Evolutionary conservation across 2,113 vertebrate species (phyloP).

Genomic region (Podarcis muralis): DNA sequence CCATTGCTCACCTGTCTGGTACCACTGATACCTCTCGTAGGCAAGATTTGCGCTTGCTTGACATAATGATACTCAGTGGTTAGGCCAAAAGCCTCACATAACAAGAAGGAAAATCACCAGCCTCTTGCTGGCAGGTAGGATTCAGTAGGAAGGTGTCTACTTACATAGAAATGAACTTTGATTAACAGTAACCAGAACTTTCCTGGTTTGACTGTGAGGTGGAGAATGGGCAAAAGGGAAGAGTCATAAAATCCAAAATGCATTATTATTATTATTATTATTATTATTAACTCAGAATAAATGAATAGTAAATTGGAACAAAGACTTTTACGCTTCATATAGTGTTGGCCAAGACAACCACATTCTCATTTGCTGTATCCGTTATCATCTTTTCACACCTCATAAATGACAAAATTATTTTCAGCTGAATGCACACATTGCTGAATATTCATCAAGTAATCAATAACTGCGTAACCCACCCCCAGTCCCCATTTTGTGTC

Average conservation of each 20-base stretch:
- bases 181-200: background rate
- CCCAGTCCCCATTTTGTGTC: background rate
- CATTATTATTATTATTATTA: too few species aligned
- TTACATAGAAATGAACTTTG: background rate
- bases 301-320: background rate
- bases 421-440: background rate
- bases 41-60: background rate
- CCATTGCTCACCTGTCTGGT: background rate
- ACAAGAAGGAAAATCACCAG: background rate
- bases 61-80: background rate
- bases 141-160: background rate
- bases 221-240: background rate
- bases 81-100: background rate
- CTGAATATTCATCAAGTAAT: background rate
- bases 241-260: background rate
- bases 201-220: background rate
- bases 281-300: too few species aligned
- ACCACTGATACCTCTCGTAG: background rate
- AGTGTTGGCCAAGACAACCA: background rate
- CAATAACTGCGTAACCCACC: background rate
- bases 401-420: conserved; percentile 1
- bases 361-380: background rate
- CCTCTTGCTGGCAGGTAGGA: background rate
- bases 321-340: background rate
- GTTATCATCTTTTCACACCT: background rate